A percentile compares a stretch with the other conserved stretches of the same genome.
Evolutionary conservation across 1,140 invertebrate species (phyloP).

Genomic region (Trichogramma pretiosum): DNA sequence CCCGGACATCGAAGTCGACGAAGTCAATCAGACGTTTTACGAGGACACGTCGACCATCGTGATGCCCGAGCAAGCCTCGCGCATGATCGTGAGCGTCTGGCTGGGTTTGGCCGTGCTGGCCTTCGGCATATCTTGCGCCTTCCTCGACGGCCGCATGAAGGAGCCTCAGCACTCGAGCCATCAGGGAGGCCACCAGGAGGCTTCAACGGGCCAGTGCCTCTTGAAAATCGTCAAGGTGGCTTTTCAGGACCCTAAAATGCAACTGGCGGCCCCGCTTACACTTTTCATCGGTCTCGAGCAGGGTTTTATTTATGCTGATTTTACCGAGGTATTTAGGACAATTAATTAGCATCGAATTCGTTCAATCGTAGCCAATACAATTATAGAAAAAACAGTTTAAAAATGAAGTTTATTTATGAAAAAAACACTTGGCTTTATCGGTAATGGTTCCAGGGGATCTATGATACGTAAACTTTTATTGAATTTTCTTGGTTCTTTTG

Average conservation of each 20-base stretch:
- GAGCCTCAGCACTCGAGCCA: conserved; percentile 33
- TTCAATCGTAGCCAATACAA: no score
- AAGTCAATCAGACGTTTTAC: conserved; percentile 17
- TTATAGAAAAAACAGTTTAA: no score
- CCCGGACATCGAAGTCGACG: background rate
- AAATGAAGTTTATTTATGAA: no score
- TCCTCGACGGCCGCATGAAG: conserved; percentile 44
- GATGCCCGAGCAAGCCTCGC: conserved; percentile 40
- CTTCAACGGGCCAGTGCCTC: conserved; percentile 22
- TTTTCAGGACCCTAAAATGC: conserved; percentile 47
- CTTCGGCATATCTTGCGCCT: conserved; percentile 45
- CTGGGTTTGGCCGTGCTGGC: conserved; percentile 47
- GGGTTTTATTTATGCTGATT: conserved; percentile 64
- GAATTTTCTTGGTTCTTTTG: no score
- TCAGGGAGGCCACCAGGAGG: conserved; percentile 25
- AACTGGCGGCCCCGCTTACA: conserved; percentile 55
- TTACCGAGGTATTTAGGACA: conserved; percentile 50
- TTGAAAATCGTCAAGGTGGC: conserved; percentile 36
- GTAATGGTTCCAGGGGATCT: no score
- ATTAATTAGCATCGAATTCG: no score
- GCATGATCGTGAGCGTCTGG: conserved; percentile 46
- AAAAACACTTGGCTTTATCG: no score
- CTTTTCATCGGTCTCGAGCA: conserved; percentile 65
- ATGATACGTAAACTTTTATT: no score
- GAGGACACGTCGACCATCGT: conserved; percentile 34